phyloP scores from a whole-genome alignment of 2,797 vertebrate species.

The Paguma larvata region DNA sequence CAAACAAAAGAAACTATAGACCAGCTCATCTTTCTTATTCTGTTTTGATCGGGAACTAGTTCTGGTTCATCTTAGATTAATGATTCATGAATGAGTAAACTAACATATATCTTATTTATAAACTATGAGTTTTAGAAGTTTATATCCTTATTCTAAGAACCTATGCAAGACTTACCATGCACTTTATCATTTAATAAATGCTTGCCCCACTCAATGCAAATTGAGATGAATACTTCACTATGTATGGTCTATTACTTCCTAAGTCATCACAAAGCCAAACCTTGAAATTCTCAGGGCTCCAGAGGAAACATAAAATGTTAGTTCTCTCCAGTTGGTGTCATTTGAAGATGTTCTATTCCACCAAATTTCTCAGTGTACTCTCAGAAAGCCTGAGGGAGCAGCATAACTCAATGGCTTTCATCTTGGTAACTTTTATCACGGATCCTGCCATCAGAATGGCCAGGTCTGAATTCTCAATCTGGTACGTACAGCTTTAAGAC shows the following conservation, averaged over 20 bases:
- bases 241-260: not conserved
- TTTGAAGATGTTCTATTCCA: not conserved
- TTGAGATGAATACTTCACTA: not conserved
- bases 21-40: not conserved
- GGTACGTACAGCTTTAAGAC: not conserved
- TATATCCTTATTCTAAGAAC: not conserved
- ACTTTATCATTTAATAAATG: not conserved
- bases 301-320: not conserved
- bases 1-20: not conserved
- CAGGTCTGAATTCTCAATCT: not conserved
- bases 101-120: not conserved
- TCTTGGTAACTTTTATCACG: not conserved
- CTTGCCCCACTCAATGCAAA: not conserved
- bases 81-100: not conserved
- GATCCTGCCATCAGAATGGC: not conserved
- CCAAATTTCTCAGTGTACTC: not conserved
- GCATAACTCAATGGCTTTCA: not conserved
- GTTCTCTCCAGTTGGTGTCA: not conserved
- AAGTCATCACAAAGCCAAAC: not conserved
- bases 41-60: not conserved
- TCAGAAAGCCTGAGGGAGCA: not conserved
- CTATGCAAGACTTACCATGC: fast-evolving
- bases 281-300: not conserved
- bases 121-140: not conserved
- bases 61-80: not conserved